Evolutionary conservation across 2,797 vertebrate species (phyloP).

Genomic region (Erithacus rubecula): DNA sequence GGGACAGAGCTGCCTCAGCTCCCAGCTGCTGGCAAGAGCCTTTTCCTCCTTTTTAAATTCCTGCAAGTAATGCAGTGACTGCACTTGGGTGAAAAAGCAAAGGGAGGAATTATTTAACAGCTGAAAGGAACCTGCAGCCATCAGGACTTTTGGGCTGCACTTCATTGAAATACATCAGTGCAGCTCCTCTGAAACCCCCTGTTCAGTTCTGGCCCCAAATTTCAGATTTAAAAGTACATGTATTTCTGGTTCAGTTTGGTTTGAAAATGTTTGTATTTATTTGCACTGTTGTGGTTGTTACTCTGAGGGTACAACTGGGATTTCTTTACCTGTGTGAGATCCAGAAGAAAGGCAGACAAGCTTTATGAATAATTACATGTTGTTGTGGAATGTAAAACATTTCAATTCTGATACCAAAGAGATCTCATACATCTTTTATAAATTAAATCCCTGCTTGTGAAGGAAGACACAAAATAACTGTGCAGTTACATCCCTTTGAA

Average conservation of each 20-base stretch:
- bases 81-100: background rate
- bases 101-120: background rate
- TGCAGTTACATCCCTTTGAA: background rate
- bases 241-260: background rate
- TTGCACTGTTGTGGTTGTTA: background rate
- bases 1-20: conserved; percentile 17
- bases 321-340: background rate
- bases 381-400: background rate
- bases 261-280: background rate
- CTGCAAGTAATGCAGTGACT: background rate
- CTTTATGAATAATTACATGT: background rate
- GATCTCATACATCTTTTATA: background rate
- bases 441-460: background rate
- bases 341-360: background rate
- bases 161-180: background rate
- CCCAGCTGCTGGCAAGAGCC: conserved; percentile 31
- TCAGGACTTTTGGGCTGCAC: background rate
- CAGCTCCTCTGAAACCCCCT: background rate
- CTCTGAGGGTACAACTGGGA: background rate
- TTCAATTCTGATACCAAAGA: background rate
- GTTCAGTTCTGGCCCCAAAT: background rate
- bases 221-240: background rate
- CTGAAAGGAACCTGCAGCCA: background rate
- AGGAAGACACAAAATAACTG: background rate
- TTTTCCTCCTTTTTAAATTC: background rate